Evolutionary conservation across 23 tunicate species (phyloP), one percentile per base, ranked within the genome.

Genomic region (Ascidia mentula): DNA sequence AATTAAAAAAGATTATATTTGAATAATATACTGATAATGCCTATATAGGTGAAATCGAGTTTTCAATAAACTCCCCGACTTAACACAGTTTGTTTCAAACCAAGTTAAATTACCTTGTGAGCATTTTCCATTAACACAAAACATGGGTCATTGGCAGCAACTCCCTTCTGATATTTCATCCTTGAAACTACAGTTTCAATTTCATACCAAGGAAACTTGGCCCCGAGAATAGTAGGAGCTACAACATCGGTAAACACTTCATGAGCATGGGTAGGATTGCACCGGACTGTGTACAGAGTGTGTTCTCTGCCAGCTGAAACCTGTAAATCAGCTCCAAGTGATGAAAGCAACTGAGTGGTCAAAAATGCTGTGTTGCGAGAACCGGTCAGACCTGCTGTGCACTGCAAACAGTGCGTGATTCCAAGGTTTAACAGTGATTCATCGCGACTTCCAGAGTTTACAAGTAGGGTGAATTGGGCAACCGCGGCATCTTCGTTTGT

Each of bases 201-300:
- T 79, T 92, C 97, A 88, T 88, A 92, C 89, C 86, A 85, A 8
- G 82, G 84, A 72, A 72, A 92, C n/a, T 84, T 87, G 69, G 77
- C 82, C 32, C 84, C 84, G 0, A 72, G 42, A 37, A 92, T 38
- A 60, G 86, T 32, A 9, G 97, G 97, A 15, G 72, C 75, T 31
- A 92, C 40, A 31, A 83, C 89, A 69, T 87, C 76, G 5, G 77
- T 24, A 36, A 92, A 36, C 30, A 92, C 24, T 15, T 92, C 89
- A 22, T 78, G 42, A 38, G 85, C 87, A 36, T 72, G 75, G 20
- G 76, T 60, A 6, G 80, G 75, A 75, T 75, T 36, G 37, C 92
- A 87, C 22, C 73, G 40, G 18, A 87, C 42, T 30, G 65, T 73
- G 83, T 87, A 87, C 31, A 69, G 15, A 32, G 76, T 75, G 37